Evolutionary conservation across 2,797 vertebrate species (phyloP).

Genomic region (Toxotes lorentzi): DNA sequence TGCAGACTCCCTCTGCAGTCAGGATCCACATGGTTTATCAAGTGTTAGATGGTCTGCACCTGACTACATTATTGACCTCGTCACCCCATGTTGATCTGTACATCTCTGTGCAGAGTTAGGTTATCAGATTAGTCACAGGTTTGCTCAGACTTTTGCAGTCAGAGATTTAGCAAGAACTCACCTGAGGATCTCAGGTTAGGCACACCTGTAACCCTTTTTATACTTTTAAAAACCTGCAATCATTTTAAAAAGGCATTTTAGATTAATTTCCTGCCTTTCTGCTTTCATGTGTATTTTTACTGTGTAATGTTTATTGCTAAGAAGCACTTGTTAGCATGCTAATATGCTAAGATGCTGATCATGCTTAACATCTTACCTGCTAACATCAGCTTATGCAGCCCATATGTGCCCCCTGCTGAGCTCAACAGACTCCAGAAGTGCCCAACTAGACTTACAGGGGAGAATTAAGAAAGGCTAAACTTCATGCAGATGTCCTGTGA

Average conservation of each 20-base stretch:
- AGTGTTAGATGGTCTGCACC: constrained; percentile 2
- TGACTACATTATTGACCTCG: constrained; percentile 22
- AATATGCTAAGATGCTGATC: neutral
- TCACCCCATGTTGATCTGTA: constrained; percentile 2
- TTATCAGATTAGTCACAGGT: neutral
- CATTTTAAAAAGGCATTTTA: neutral
- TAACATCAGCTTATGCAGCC: neutral
- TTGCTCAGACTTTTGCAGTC: neutral
- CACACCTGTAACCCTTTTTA: neutral
- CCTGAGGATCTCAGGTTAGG: too few relatives aligned
- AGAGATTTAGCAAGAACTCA: neutral
- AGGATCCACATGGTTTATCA: constrained; percentile 33
- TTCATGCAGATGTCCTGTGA: too few relatives aligned
- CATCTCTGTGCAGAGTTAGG: neutral
- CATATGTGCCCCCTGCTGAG: too few relatives aligned
- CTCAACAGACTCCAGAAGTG: too few relatives aligned
- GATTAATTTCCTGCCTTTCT: neutral
- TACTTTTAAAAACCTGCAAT: neutral
- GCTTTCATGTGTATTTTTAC: neutral
- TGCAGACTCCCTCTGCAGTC: constrained; percentile 75
- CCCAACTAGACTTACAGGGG: too few relatives aligned
- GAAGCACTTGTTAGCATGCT: neutral
- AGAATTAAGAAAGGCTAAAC: too few relatives aligned
- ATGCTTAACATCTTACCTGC: neutral
- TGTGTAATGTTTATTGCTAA: neutral